Evolutionary conservation across 2,113 vertebrate genomes (phyloP).

Genomic region (Ailuropoda melanoleuca): DNA sequence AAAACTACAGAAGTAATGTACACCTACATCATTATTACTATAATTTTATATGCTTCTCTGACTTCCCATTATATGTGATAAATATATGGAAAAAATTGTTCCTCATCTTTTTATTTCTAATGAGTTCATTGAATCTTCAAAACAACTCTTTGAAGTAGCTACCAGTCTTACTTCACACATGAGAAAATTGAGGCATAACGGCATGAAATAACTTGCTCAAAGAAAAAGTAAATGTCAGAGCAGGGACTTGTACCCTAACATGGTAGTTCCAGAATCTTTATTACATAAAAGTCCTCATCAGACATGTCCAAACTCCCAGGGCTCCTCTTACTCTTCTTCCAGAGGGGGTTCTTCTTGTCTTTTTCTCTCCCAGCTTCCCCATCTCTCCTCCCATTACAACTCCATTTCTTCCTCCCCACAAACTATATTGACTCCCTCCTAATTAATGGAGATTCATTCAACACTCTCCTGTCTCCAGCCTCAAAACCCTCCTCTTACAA

Average conservation of each 20-base stretch:
- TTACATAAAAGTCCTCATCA: not conserved
- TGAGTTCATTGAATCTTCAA: not conserved
- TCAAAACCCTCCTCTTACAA: not conserved
- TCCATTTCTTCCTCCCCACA: not conserved
- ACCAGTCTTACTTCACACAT: not conserved
- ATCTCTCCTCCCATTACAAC: not conserved
- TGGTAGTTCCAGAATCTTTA: not conserved
- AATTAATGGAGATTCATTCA: not conserved
- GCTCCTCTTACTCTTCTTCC: not conserved
- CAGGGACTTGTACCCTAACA: not conserved
- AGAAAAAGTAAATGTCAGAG: not conserved
- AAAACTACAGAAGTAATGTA: not conserved
- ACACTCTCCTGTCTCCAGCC: not conserved
- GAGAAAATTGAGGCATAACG: not conserved
- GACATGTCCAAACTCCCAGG: not conserved
- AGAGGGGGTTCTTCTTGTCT: not conserved
- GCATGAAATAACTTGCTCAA: not conserved
- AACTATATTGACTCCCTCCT: not conserved
- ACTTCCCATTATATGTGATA: not conserved
- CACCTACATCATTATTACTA: not conserved
- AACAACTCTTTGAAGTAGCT: not conserved
- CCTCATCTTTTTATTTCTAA: slow-evolving; percentile 8
- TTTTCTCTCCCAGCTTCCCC: not conserved
- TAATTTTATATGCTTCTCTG: not conserved
- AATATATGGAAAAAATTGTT: not conserved